phyloP scores from a whole-genome alignment of 2,888 invertebrate species.

The Ichneumoninae sp. region DNA sequence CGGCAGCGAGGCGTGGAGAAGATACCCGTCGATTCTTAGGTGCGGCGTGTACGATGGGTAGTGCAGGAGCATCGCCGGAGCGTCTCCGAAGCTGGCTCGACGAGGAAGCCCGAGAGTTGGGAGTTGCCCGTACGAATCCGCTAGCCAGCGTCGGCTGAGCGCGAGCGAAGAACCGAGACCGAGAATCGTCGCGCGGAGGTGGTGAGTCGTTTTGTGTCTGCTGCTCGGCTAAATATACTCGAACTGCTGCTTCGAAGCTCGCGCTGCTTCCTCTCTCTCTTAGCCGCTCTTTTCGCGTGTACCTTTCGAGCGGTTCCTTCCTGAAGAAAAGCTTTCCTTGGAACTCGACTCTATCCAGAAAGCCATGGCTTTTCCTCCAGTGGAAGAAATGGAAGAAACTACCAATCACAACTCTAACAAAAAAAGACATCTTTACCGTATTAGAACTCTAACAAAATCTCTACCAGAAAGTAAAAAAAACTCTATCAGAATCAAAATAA shows the following conservation, averaged over 20 bases:
- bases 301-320: conserved; percentile 15
- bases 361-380: neutral
- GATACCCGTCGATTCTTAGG: conserved; percentile 40
- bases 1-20: conserved; percentile 58
- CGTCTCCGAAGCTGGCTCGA: conserved; percentile 22
- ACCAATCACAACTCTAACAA: too few relatives aligned
- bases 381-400: neutral
- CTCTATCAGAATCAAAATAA: too few relatives aligned
- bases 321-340: conserved; percentile 8
- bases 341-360: neutral
- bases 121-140: conserved; percentile 13
- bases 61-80: conserved; percentile 40
- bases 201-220: conserved; percentile 82
- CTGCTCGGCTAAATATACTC: conserved; percentile 78
- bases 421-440: too few relatives aligned
- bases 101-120: conserved; percentile 48
- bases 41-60: conserved; percentile 42
- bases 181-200: conserved; percentile 73
- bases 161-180: conserved; percentile 7
- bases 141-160: neutral
- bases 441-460: too few relatives aligned
- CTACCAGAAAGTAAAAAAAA: too few relatives aligned
- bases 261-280: conserved; percentile 35
- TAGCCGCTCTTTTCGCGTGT: neutral
- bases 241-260: conserved; percentile 57